Evolutionary conservation across 2,888 invertebrate species (phyloP).

Genomic region (Morpho helenor): DNA sequence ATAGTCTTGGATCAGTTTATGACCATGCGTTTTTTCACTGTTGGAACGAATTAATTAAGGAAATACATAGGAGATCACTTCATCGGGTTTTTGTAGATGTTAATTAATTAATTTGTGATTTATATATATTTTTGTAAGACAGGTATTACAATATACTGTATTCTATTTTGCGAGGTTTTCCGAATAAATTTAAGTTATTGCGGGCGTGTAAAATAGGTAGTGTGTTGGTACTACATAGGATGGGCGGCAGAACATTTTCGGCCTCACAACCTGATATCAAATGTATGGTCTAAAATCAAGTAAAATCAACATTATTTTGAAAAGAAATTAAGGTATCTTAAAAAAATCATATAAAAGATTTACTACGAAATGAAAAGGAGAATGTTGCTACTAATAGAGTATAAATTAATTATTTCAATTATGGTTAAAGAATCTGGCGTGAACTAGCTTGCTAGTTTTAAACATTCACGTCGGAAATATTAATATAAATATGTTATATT

Average conservation of each 20-base stretch:
- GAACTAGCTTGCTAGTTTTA: too few relatives aligned
- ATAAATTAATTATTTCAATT: too few relatives aligned
- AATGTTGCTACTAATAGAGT: too few relatives aligned
- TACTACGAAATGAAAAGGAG: too few relatives aligned
- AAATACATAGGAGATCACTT: not conserved
- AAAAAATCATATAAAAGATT: too few relatives aligned
- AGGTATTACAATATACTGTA: not conserved
- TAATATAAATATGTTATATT: too few relatives aligned
- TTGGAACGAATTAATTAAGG: not conserved
- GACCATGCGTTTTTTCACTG: too few relatives aligned
- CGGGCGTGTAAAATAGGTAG: slow-evolving; percentile 35
- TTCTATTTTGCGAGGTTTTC: slow-evolving; percentile 4
- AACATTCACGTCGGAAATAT: too few relatives aligned
- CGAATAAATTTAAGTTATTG: slow-evolving; percentile 31
- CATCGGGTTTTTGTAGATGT: not conserved
- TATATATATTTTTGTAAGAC: too few relatives aligned
- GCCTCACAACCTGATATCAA: slow-evolving; percentile 16
- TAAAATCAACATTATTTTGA: not conserved
- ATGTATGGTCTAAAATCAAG: slow-evolving; percentile 13
- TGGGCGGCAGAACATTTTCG: slow-evolving; percentile 26
- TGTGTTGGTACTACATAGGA: slow-evolving; percentile 32
- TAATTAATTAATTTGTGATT: too few relatives aligned
- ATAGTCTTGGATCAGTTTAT: too few relatives aligned
- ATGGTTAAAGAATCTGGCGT: too few relatives aligned
- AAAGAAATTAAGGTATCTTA: not conserved